Evolutionary conservation across 2,888 invertebrate genomes (phyloP).

Genomic region (Nephrotoma appendiculata): DNA sequence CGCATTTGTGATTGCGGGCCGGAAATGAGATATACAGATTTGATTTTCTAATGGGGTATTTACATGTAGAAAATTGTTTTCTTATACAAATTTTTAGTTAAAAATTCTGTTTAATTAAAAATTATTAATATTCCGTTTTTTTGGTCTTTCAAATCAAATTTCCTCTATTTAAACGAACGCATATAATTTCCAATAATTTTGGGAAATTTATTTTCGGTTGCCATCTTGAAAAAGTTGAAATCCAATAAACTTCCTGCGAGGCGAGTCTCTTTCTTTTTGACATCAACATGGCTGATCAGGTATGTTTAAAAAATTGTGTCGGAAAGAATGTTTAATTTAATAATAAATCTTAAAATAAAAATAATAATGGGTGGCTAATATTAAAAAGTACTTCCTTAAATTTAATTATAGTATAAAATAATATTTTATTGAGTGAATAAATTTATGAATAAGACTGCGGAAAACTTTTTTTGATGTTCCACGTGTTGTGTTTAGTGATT

Average conservation of each 20-base stretch:
- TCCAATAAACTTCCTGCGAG: background rate
- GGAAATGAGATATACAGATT: no score
- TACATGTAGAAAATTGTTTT: no score
- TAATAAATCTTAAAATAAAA: background rate
- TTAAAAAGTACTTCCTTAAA: background rate
- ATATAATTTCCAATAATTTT: background rate
- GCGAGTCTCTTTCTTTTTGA: constrained; percentile 18
- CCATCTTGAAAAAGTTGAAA: background rate
- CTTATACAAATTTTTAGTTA: no score
- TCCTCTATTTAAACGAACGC: background rate
- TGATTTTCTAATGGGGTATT: no score
- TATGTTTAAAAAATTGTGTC: constrained; percentile 31
- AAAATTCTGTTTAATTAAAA: no score
- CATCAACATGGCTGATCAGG: constrained; percentile 72
- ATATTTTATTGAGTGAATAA: background rate
- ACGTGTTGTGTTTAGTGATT: background rate
- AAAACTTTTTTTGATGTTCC: background rate
- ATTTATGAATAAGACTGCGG: background rate
- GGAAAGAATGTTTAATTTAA: background rate
- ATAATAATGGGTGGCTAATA: background rate
- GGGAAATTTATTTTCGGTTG: background rate
- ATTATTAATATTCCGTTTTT: no score
- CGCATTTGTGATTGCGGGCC: no score
- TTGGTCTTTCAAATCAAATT: background rate
- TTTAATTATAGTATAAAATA: background rate